These are phyloP conservation scores for Hemicrepidius hirtus DNA, from an alignment of 2,888 invertebrate genomes.

Conservation along the genomic window DNA sequence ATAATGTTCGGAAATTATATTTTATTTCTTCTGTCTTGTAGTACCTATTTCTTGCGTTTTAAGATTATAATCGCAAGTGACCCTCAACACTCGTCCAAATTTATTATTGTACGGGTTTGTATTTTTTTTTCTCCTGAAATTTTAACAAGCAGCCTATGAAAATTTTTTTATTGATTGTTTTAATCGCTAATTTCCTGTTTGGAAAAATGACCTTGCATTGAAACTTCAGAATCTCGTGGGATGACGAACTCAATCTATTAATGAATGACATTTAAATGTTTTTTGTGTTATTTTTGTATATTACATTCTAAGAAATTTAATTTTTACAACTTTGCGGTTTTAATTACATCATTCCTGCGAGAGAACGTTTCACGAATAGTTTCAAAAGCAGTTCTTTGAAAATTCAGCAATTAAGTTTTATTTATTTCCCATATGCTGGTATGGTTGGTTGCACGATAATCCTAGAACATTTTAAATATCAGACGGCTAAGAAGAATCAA, in stretches of 20 bases:
- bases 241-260: constrained; percentile 1
- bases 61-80: not conserved
- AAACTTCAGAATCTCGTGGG: not conserved
- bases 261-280: not conserved
- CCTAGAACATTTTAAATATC: not conserved
- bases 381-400: not conserved
- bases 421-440: constrained; percentile 5
- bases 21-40: not conserved
- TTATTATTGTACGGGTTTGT: too few relatives aligned
- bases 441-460: not conserved
- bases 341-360: constrained; percentile 12
- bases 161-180: not conserved
- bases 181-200: constrained; percentile 3
- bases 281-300: not conserved
- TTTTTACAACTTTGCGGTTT: constrained; percentile 18
- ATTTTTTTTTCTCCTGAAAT: too few relatives aligned
- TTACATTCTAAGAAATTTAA: not conserved
- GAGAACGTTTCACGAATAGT: not conserved
- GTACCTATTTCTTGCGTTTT: not conserved
- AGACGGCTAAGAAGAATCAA: constrained; percentile 1
- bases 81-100: too few relatives aligned
- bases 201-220: constrained; percentile 2
- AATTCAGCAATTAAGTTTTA: constrained; percentile 18
- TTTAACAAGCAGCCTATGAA: too few relatives aligned
- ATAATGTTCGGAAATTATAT: too few relatives aligned